phyloP scores from a whole-genome alignment of 2,888 invertebrate genomes.

The Lissocephala sabroskyi region DNA sequence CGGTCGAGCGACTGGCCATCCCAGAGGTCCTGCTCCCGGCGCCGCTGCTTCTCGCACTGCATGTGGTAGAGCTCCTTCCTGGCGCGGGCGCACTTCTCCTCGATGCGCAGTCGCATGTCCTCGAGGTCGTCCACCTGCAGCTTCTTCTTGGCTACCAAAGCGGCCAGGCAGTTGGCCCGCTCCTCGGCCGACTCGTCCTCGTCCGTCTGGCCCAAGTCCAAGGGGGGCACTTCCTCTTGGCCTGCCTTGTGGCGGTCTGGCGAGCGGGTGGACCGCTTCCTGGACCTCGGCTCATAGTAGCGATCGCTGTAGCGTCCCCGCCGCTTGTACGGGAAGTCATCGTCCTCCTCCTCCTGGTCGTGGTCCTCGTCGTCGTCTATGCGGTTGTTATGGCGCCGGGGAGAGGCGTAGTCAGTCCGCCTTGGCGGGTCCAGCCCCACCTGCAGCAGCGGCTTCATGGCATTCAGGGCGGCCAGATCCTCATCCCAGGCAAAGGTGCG shows the following conservation, averaged over 20 bases:
- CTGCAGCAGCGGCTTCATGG: too few species aligned
- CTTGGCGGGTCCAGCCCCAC: too few species aligned
- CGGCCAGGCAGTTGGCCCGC: too few species aligned
- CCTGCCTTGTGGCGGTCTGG: background rate
- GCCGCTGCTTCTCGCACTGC: background rate
- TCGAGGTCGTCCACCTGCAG: slow-evolving; percentile 18
- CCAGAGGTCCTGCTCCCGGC: background rate
- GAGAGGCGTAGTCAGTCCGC: too few species aligned
- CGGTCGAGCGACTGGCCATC: background rate
- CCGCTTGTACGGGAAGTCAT: background rate
- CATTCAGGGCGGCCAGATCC: too few species aligned
- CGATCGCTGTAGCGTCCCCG: too few species aligned
- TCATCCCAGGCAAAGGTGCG: too few species aligned
- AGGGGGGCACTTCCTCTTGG: background rate
- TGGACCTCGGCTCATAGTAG: background rate
- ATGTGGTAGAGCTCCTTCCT: slow-evolving; percentile 8
- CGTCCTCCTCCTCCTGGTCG: background rate
- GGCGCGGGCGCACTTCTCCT: slow-evolving; percentile 11
- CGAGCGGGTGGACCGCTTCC: too few species aligned
- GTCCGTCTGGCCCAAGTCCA: background rate
- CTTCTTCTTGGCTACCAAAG: too few species aligned
- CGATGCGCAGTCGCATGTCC: slow-evolving; percentile 11
- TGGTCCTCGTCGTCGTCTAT: background rate
- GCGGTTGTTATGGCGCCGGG: too few species aligned
- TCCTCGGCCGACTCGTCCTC: slow-evolving; percentile 3